phyloP scores from a whole-genome alignment of 2,888 invertebrate genomes.

The Amblyteles armatorius region DNA sequence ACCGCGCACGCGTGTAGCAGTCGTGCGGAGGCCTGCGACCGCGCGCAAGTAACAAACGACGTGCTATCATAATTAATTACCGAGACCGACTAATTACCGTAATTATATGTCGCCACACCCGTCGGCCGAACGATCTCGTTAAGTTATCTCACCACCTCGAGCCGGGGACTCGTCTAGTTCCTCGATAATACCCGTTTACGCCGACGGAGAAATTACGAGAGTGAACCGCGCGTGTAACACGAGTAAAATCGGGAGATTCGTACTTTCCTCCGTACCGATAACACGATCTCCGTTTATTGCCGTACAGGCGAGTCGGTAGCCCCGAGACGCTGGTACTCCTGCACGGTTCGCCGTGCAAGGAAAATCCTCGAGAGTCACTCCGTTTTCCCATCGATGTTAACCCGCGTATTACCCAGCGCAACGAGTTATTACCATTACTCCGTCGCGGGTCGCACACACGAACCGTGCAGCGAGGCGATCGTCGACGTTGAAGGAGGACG shows the following conservation, averaged over 20 bases:
- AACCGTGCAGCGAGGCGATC: conserved; percentile 38
- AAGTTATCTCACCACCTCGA: conserved; percentile 25
- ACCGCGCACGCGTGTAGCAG: conserved; percentile 60
- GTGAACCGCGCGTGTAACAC: conserved; percentile 1
- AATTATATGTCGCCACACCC: conserved; percentile 80
- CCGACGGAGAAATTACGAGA: conserved; percentile 18
- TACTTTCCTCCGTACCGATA: conserved; percentile 34
- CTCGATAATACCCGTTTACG: conserved; percentile 36
- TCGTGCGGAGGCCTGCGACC: conserved; percentile 48
- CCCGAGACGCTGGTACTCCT: conserved; percentile 38
- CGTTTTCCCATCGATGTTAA: conserved; percentile 53
- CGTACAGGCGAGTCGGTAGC: background rate
- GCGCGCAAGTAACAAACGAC: conserved; percentile 80
- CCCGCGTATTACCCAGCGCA: conserved; percentile 19
- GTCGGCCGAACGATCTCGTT: conserved; percentile 56
- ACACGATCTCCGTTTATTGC: conserved; percentile 49
- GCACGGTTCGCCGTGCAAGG: conserved; percentile 14
- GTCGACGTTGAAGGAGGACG: background rate
- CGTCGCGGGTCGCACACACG: conserved; percentile 4
- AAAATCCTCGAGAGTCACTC: conserved; percentile 44
- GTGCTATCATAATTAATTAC: conserved; percentile 82
- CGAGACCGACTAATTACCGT: conserved; percentile 77
- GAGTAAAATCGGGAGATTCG: conserved; percentile 23
- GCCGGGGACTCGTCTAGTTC: conserved; percentile 37
- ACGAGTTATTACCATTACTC: conserved; percentile 56